Evolutionary conservation across 2,797 vertebrate species (phyloP).

Genomic region (Sebastes diploproa): DNA sequence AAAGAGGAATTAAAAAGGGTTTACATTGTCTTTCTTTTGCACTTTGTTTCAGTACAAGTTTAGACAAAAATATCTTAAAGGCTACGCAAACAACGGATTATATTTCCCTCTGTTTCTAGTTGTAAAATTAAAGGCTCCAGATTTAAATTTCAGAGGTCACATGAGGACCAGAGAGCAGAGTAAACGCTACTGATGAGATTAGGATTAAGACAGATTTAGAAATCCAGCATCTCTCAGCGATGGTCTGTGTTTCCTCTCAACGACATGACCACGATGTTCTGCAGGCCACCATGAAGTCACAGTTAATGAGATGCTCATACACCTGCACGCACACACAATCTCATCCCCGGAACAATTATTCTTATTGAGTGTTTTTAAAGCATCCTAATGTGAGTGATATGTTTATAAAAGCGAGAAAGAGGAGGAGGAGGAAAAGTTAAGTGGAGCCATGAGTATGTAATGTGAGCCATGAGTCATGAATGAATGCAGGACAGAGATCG

Average conservation of each 20-base stretch:
- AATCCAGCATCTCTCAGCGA: slow-evolving; percentile 33
- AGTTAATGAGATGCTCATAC: background rate
- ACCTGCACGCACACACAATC: background rate
- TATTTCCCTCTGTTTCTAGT: background rate
- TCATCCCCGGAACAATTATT: background rate
- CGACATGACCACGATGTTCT: slow-evolving; percentile 3
- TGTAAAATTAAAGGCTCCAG: slow-evolving; percentile 19
- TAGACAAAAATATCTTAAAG: background rate
- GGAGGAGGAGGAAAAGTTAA: background rate
- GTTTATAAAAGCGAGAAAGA: slow-evolving; percentile 10
- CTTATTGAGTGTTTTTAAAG: background rate
- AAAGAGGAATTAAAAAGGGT: background rate
- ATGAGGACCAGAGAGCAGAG: slow-evolving; percentile 22
- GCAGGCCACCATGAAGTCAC: background rate
- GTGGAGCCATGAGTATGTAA: slow-evolving; percentile 57
- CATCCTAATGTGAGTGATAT: background rate
- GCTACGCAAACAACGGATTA: background rate
- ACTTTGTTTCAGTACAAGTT: background rate
- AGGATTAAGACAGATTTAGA: slow-evolving; percentile 56
- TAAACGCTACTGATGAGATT: slow-evolving; percentile 61
- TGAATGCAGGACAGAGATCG: slow-evolving; percentile 70
- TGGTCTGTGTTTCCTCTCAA: slow-evolving; percentile 15
- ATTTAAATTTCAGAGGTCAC: slow-evolving; percentile 50
- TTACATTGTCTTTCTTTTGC: slow-evolving; percentile 8
- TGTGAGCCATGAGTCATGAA: slow-evolving; percentile 68